Evolutionary conservation across 2,888 invertebrate genomes (phyloP), one percentile per base, ranked within the genome.

Genomic region (Drosophila colorata): DNA sequence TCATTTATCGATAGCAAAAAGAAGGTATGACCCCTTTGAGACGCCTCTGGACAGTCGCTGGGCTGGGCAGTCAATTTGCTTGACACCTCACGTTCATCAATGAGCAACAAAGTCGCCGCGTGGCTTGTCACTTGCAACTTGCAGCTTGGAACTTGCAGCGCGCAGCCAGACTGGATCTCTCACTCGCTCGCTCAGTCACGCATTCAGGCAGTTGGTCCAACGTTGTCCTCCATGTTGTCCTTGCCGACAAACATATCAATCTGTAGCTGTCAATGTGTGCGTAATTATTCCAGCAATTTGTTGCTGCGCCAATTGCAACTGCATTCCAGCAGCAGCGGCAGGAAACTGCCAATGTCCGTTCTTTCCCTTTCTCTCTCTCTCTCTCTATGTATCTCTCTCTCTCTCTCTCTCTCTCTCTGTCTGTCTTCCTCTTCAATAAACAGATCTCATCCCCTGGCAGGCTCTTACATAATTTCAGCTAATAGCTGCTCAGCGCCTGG

Each of bases 51-150:
- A 8, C 20, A 52, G n/a, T 56, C 74, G 51, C 57, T 46, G 35
- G 11, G 59, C 55, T 48, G 70, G 78, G 48, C 84, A 82, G 92
- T 92, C 92, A 92, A 90, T 91, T 91, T 81, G 79, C 78, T 88
- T 90, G 92, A 91, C 92, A 91, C 89, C 88, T 89, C 87, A 88
- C 91, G 91, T 92, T 90, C 90, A 91, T 92, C 92, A 92, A 90
- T 89, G 89, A 85, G 74, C 86, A 78, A 78, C 52, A 49, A 69
- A 67, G 68, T 67, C 52, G 82, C 74, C 70, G 71, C 74, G 37
- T 69, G 74, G 74, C 82, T 71, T 70, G 56, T 69, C 69, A 61
- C 44, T 72, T 37, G 46, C 57, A 58, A 9, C 28, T 28, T 9
- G 28, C 28, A 0, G 33, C 60, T n/a, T n/a, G n/a, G n/a, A n/a